Percentiles rank a stretch among this genome's conserved stretches.
These are phyloP conservation scores for Acanthisitta chloris DNA, from an alignment of 2,113 vertebrate species.

Conservation along the genomic window DNA sequence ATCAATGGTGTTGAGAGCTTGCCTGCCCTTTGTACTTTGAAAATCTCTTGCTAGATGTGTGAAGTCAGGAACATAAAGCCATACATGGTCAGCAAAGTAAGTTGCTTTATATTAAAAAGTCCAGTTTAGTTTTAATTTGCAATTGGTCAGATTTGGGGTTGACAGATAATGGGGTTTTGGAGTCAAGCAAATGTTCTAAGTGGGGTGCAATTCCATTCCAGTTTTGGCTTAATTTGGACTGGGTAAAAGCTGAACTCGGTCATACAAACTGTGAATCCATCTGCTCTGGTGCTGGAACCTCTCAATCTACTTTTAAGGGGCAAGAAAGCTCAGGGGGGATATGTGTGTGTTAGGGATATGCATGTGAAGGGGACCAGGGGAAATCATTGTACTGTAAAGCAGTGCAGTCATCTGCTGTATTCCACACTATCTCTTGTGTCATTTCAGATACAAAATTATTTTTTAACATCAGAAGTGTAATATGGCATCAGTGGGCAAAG, in stretches of 20 bases:
- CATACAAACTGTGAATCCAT: fast-evolving
- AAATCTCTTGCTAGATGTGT: neutral
- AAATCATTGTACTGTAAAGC: fast-evolving
- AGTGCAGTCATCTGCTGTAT: neutral
- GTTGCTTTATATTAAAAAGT: neutral
- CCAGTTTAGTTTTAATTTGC: neutral
- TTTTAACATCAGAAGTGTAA: neutral
- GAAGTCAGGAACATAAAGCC: neutral
- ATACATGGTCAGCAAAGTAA: neutral
- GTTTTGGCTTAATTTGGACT: neutral
- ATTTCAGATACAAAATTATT: neutral
- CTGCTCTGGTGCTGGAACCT: neutral
- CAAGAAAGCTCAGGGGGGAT: neutral
- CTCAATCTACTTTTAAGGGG: neutral
- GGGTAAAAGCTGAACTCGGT: neutral
- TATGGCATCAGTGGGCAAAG: neutral
- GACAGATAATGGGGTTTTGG: neutral
- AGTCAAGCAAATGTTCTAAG: neutral
- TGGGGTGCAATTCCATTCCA: neutral
- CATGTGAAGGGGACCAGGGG: neutral
- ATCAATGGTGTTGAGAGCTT: neutral
- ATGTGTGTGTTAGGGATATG: fast-evolving
- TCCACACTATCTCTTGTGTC: neutral
- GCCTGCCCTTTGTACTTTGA: slow-evolving; percentile 22
- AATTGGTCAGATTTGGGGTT: neutral